Evolutionary conservation across 92 coral and sea anemone genomes (phyloP), one percentile per base, ranked within the genome.

Genomic region (Parazoanthus atlanticus): DNA sequence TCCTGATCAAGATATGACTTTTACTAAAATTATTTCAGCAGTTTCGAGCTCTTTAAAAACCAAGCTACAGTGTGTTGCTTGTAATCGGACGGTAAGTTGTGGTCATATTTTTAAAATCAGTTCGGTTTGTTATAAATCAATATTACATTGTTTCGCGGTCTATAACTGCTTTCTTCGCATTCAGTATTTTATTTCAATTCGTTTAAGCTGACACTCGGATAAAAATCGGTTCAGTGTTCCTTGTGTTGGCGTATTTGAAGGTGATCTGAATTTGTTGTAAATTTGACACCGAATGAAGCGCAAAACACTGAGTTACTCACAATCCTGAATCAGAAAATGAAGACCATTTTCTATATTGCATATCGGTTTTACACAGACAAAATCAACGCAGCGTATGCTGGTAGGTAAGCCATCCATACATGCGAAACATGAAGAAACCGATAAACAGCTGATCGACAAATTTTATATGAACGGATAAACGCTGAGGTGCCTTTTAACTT

Each of bases 11-110:
- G 30, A 36, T 11, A 40, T 78, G 21, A 78, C 30, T 46, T 46
- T 78, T 25, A 43, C 61, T 78, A 46, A 19, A 43, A 43, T 41
- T 17, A 12, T 78, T 41, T 16, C 81, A 46, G 30, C 29, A 23
- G 26, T 78, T 43, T 41, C 81, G 13, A 78, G 56, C 58, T 28
- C 21, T 4, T 15, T 61, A 43, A 8, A 78, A 29, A 25, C 13
- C 81, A 25, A 23, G 64, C 29, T 78, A 47, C 61, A 40, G 21
- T 78, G 81, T 25, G 64, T 78, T 9, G 81, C 81, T 10, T 78
- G 81, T 41, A 78, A 78, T 10, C 64, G 61, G 1, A 40, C 17
- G 81, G 81, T 78, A 38, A 46, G 81, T 43, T 46, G 47, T 40
- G 28, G 38, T 19, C 13, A 10, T 46, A 8, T 26, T 21, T 76